These are phyloP conservation scores for Lathamus discolor DNA, from an alignment of 2,113 vertebrate species.

Conservation along the genomic window DNA sequence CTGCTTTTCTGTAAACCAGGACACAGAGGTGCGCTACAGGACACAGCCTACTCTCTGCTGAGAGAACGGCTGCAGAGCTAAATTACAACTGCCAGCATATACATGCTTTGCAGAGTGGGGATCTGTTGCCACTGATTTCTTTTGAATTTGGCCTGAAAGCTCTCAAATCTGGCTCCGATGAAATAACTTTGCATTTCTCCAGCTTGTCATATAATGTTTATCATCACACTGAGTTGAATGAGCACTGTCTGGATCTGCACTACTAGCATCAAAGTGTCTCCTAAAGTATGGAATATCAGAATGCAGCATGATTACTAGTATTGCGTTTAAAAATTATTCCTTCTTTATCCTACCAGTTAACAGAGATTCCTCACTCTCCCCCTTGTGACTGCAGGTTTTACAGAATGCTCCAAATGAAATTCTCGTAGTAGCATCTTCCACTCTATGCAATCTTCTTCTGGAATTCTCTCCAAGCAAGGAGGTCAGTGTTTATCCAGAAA, in stretches of 20 bases:
- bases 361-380: neutral
- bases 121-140: neutral
- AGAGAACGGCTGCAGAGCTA: neutral
- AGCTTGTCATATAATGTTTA: neutral
- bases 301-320: neutral
- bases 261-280: neutral
- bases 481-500: slow-evolving; percentile 76
- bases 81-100: neutral
- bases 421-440: slow-evolving; percentile 96
- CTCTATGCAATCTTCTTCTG: slow-evolving; percentile 97
- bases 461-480: slow-evolving; percentile 99
- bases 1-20: neutral
- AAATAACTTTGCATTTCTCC: neutral
- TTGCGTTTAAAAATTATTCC: neutral
- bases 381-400: slow-evolving; percentile 80
- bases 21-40: neutral
- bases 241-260: neutral
- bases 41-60: neutral
- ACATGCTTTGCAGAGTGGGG: neutral
- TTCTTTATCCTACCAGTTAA: neutral
- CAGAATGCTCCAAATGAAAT: slow-evolving; percentile 99
- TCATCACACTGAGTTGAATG: neutral
- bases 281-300: neutral
- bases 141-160: neutral
- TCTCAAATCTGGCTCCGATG: neutral